phyloP scores from a whole-genome alignment of 2,888 invertebrate species.

The Polyploca ridens region DNA sequence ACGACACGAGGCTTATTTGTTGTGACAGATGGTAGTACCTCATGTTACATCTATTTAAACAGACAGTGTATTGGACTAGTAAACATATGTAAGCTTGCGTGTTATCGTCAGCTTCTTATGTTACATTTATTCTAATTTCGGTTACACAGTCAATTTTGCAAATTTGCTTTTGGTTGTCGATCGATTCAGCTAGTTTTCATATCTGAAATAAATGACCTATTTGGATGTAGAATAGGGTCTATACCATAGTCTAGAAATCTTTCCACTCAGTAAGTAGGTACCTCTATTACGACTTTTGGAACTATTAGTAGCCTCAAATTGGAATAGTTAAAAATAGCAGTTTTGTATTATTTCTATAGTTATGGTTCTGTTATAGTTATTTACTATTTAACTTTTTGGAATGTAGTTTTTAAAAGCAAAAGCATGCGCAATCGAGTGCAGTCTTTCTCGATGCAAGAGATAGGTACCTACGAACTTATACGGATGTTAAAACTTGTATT shows the following conservation, averaged over 20 bases:
- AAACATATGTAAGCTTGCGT: neutral
- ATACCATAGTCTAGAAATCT: too few relatives aligned
- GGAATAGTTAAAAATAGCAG: neutral
- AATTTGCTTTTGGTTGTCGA: neutral
- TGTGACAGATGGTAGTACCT: slow-evolving; percentile 18
- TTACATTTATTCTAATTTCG: neutral
- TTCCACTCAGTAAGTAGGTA: too few relatives aligned
- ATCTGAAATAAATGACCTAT: too few relatives aligned
- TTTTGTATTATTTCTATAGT: neutral
- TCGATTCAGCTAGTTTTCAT: too few relatives aligned
- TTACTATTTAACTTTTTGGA: slow-evolving; percentile 24
- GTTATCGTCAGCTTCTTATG: neutral
- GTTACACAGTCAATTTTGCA: neutral
- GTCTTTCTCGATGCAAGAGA: slow-evolving; percentile 26
- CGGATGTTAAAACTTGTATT: slow-evolving; percentile 30
- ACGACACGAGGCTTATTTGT: slow-evolving; percentile 33
- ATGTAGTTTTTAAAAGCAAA: slow-evolving; percentile 23
- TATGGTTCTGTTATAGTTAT: too few relatives aligned
- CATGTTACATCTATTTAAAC: slow-evolving; percentile 5
- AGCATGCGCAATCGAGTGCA: slow-evolving; percentile 26
- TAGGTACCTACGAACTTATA: slow-evolving; percentile 19
- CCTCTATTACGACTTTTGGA: too few relatives aligned
- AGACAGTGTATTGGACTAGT: too few relatives aligned
- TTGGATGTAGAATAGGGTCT: too few relatives aligned
- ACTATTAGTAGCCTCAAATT: too few relatives aligned